Percentiles rank a stretch among this genome's conserved stretches.
Conservation (phyloP, 2,888 invertebrate genomes). For the Octodonta nipae region DNA sequence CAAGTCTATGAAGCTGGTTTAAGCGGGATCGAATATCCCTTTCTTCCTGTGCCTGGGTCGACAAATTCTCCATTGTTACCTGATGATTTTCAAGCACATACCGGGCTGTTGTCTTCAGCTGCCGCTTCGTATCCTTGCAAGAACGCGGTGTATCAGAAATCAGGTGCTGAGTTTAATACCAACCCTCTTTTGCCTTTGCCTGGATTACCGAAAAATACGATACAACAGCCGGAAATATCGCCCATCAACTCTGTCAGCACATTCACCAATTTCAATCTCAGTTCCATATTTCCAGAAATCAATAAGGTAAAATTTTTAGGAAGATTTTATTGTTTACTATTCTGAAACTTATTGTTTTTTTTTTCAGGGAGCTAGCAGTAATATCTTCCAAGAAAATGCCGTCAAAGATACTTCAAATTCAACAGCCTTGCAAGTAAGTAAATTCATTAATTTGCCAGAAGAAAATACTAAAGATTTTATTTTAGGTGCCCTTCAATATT, state of each 20-base stretch:
- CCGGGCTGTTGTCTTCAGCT: constrained; percentile 29
- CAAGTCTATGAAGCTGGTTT: constrained; percentile 18
- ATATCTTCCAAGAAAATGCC: constrained; percentile 5
- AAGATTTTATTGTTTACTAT: constrained; percentile 1
- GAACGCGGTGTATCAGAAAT: constrained; percentile 31
- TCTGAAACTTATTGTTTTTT: background rate
- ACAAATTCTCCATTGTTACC: constrained; percentile 34
- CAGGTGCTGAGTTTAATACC: constrained; percentile 21
- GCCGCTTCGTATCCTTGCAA: constrained; percentile 32
- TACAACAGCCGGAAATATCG: constrained; percentile 29
- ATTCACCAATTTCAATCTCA: constrained; percentile 66
- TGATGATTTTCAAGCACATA: constrained; percentile 33
- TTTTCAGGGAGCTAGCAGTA: constrained; percentile 4
- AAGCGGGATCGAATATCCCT: constrained; percentile 30
- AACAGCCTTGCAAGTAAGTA: constrained; percentile 6
- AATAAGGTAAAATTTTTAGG: constrained; percentile 36
- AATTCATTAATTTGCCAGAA: background rate
- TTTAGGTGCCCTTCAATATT: constrained; percentile 8
- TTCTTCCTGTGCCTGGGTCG: constrained; percentile 30
- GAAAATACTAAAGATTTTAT: constrained; percentile 1
- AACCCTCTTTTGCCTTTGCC: constrained; percentile 23
- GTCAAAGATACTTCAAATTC: constrained; percentile 6
- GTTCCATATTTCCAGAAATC: constrained; percentile 74
- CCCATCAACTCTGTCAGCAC: constrained; percentile 34
- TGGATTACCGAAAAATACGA: constrained; percentile 18